Percentiles rank a stretch among this genome's conserved stretches.
Conservation (phyloP, 2,888 invertebrate genomes). For the Thera britannica region DNA sequence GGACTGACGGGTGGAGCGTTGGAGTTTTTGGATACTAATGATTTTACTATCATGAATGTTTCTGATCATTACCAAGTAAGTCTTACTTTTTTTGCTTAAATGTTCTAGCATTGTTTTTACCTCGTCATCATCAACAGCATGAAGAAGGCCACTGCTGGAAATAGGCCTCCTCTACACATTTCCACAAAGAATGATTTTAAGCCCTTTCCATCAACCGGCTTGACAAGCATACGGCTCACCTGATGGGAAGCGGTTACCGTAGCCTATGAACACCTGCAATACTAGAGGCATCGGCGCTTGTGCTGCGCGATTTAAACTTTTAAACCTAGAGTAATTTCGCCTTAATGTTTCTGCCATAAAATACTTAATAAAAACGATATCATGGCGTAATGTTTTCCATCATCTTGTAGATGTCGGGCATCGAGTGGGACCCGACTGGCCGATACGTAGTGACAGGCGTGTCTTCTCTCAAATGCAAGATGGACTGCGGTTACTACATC, state of each 20-base stretch:
- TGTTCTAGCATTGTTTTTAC: neutral
- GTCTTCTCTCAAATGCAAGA: constrained; percentile 97
- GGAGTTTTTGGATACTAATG: constrained; percentile 97
- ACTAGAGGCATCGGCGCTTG: too few species aligned
- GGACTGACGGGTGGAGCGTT: constrained; percentile 93
- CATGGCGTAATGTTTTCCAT: neutral
- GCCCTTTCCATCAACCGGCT: too few species aligned
- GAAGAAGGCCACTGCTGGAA: too few species aligned
- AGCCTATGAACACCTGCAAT: too few species aligned
- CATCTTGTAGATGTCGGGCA: constrained; percentile 90
- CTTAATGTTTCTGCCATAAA: too few species aligned
- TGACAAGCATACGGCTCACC: too few species aligned
- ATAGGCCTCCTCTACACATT: too few species aligned
- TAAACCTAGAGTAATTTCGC: too few species aligned
- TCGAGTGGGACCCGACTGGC: constrained; percentile 99
- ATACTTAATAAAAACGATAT: neutral
- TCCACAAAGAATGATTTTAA: too few species aligned
- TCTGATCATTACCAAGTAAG: constrained; percentile 94
- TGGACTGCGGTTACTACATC: constrained; percentile 96
- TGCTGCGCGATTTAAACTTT: too few species aligned
- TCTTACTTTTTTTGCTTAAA: neutral
- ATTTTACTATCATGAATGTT: constrained; percentile 97
- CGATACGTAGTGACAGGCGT: constrained; percentile 98
- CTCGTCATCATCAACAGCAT: too few species aligned
- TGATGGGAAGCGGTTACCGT: too few species aligned